phyloP scores from a whole-genome alignment of 1,140 invertebrate genomes.

The Zaprionus taronus region DNA sequence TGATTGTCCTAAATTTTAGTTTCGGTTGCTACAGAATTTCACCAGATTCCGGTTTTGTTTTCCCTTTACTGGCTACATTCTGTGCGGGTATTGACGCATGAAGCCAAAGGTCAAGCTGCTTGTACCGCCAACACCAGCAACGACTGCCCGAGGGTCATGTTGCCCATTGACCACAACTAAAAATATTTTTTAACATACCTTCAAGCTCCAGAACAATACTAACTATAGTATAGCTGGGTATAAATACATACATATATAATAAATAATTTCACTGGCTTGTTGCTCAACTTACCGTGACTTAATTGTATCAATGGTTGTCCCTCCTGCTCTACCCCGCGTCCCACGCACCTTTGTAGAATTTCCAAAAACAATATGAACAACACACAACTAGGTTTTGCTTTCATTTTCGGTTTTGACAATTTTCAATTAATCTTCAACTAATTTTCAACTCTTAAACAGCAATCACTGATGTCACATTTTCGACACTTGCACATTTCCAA shows the following conservation, averaged over 20 bases:
- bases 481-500: conserved; percentile 31
- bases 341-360: conserved; percentile 27
- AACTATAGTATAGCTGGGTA: conserved; percentile 9
- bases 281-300: conserved; percentile 83
- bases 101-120: conserved; percentile 68
- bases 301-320: conserved; percentile 81
- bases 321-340: conserved; percentile 35
- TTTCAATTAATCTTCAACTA: conserved; percentile 30
- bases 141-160: conserved; percentile 25
- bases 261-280: conserved; percentile 64
- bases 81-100: conserved; percentile 62
- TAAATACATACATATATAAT: conserved; percentile 16
- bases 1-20: conserved; percentile 76
- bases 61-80: conserved; percentile 23
- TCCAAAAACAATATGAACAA: conserved; percentile 52
- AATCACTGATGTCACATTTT: conserved; percentile 23
- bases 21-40: conserved; percentile 18
- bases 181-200: conserved; percentile 29
- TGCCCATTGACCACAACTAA: conserved; percentile 39
- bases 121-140: conserved; percentile 23
- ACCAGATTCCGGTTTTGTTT: conserved; percentile 13
- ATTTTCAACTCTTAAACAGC: not conserved
- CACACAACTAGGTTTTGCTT: conserved; percentile 45
- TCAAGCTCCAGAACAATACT: not conserved
- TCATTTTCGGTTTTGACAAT: conserved; percentile 51